phyloP scores from a whole-genome alignment of 2,888 invertebrate genomes.

The Philopedon plagiatum region DNA sequence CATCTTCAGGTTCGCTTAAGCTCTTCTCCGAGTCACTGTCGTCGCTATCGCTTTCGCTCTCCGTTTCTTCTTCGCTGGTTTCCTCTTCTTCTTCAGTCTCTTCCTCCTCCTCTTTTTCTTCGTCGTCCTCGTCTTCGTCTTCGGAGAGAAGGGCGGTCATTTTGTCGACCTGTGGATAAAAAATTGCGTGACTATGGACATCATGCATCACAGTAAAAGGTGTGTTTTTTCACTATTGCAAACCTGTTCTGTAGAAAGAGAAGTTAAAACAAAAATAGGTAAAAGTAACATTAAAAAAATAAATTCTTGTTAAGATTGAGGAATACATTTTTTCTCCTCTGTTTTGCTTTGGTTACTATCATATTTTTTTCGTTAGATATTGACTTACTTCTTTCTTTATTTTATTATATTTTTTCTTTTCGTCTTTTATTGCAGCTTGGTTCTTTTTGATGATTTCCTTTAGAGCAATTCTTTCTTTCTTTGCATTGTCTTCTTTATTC shows the following conservation, averaged over 20 bases:
- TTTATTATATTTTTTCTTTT: constrained; percentile 86
- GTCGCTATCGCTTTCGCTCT: constrained; percentile 72
- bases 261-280: too few species aligned
- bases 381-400: constrained; percentile 83
- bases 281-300: too few species aligned
- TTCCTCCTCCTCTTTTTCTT: constrained; percentile 72
- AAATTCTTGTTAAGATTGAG: too few species aligned
- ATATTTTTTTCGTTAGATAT: too few species aligned
- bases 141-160: constrained; percentile 90
- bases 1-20: constrained; percentile 73
- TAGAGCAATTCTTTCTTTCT: constrained; percentile 83
- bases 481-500: constrained; percentile 80
- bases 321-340: too few species aligned
- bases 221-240: too few species aligned
- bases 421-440: constrained; percentile 82
- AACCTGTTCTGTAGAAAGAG: too few species aligned
- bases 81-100: constrained; percentile 70
- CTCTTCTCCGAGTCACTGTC: constrained; percentile 78
- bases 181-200: too few species aligned
- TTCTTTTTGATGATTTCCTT: constrained; percentile 88
- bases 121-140: constrained; percentile 73
- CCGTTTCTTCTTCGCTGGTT: constrained; percentile 76
- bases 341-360: too few species aligned
- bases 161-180: constrained; percentile 84
- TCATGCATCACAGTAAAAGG: too few species aligned